Evolutionary conservation across 2,888 invertebrate species (phyloP), one percentile per base, ranked within the genome.

Genomic region (Dorcus parallelipipedus): DNA sequence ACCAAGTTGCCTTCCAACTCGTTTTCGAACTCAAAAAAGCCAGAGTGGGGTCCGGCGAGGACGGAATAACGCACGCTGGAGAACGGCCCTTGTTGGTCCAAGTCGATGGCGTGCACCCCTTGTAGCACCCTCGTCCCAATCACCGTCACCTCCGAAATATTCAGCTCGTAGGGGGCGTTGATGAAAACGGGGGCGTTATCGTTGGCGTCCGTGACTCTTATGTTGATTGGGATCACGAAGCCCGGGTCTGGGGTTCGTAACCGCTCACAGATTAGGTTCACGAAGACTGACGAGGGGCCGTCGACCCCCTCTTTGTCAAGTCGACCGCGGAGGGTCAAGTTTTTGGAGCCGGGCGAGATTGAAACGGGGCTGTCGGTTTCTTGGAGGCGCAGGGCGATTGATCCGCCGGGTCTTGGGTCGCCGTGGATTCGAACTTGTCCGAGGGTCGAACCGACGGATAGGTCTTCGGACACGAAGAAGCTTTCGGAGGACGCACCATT

Each of bases 401-500:
- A 90, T 9, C 94, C 93, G 39, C 83, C 82, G 6, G 84, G 82
- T 58, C 86, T 82, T 1, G 93, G 88, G 77, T 93, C 90, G 0
- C 94, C 95, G 73, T 91, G 87, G 51, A 95, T 89, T 53, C 89
- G 86, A 49, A 95, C 77, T 23, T 87, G 82, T 78, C 94, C 94
- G 59, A 94, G 86, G 50, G 87, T 83, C 66, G 89, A 87, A 62
- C 93, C 93, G 48, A 94, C 87, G 14, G 88, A 83, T 49, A 88
- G 82, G 73, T 93, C 92, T 81, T 95, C 95, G 75, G 89, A 88
- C 68, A 95, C 91, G 76, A 93, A 90, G 78, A 95, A 92, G 76
- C 90, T 94, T 76, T 93, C 94, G 51, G 93, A 93, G 1, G 95
- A 93, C 48, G 93, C 93, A 40, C 95, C 95, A 71, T 89, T 92